phyloP scores from a whole-genome alignment of 2,888 invertebrate species.

The Dysmachus trigonus region DNA sequence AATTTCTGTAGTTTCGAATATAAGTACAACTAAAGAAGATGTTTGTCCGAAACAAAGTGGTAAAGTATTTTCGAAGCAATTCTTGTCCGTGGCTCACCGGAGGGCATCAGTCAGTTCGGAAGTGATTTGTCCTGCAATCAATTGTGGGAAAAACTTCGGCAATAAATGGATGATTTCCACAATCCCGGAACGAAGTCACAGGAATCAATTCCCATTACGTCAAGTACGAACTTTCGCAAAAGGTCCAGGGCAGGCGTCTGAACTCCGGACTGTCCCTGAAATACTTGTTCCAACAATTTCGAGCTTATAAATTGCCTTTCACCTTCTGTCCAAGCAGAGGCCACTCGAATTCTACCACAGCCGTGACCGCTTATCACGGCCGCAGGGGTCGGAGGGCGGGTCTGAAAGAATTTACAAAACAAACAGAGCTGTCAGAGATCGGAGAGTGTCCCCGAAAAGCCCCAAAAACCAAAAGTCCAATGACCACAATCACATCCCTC shows the following conservation, averaged over 20 bases:
- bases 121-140: neutral
- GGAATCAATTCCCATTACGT: conserved; percentile 1
- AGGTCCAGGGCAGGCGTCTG: neutral
- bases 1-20: too few relatives aligned
- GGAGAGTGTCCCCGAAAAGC: neutral
- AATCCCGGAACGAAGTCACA: neutral
- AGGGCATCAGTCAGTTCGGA: neutral
- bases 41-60: neutral
- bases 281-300: conserved; percentile 19
- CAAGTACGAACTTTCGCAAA: neutral
- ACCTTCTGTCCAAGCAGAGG: conserved; percentile 27
- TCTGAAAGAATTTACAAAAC: conserved; percentile 31
- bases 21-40: too few relatives aligned
- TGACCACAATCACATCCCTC: conserved; percentile 42
- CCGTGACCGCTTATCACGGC: conserved; percentile 25
- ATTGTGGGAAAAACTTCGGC: conserved; percentile 12
- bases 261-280: neutral
- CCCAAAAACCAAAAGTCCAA: conserved; percentile 41
- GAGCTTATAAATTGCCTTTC: conserved; percentile 38
- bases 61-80: neutral
- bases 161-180: conserved; percentile 10
- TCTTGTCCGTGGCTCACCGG: neutral
- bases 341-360: conserved; percentile 9
- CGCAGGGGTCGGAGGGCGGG: neutral
- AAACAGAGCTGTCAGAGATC: conserved; percentile 39